Base-by-base conservation (phyloP, 2,113 vertebrate genomes). In the Cheilinus undulatus region DNA sequence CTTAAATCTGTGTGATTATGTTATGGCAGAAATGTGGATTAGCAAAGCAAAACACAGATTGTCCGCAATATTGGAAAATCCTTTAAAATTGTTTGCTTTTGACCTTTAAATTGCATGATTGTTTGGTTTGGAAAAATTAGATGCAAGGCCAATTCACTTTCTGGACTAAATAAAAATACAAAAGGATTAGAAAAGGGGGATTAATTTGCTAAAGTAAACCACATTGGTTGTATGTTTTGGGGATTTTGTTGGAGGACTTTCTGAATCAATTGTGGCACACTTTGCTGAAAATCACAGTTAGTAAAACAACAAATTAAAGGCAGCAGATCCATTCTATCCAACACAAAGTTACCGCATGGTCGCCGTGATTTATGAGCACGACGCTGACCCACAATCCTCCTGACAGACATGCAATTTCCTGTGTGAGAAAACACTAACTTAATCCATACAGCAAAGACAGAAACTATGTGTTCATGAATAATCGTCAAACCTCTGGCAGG, bases 391-490 rank as follows among this genome's bases (percentile, higher is more conserved):
- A 63, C 84, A 83, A 77, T 79, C 78, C 83, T 73, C 81, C 69
- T 77, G 68, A 91, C 86, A 86, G 83, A 88, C 86, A 42, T 52
- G 78, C 83, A 91, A 92, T 90, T 91, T 92, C 89, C 91, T 92
- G 91, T 86, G 89, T 72, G 80, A 88, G 74, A 86, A 86, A 86
- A 72, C 81, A 67, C 80, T 73, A 71, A 86, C 62, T 88, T 82
- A 76, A 89, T 87, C 85, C 85, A 82, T 67, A 36, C 63, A 60
- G 59, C 36, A 45, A 22, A 27, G 40, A 72, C 69, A 78, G 74
- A 81, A 86, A 77, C 32, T 64, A 62, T 82, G 77, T 64, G 54
- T 84, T 42, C 40, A 28, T 69, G 69, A 78, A 49, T 62, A 74
- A 82, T 62, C 50, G 77, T 70, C 50, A 24, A 65, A 69, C 34